phyloP scores from a whole-genome alignment of 1,140 invertebrate species.

The Penaeus vannamei region DNA sequence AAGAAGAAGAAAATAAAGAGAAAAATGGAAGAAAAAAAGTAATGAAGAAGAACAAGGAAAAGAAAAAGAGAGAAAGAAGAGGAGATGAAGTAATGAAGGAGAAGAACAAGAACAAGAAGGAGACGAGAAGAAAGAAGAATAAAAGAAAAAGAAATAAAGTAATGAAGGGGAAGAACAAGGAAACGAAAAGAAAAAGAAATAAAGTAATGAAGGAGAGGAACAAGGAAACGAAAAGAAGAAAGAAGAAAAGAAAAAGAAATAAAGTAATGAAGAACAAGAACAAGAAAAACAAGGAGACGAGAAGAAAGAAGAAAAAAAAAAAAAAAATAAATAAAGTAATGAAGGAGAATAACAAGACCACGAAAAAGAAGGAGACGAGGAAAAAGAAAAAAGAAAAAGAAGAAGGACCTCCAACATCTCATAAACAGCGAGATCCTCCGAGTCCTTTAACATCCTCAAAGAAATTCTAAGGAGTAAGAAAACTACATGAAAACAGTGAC shows the following conservation, averaged over 20 bases:
- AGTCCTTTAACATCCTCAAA: too few species aligned
- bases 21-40: neutral
- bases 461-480: too few species aligned
- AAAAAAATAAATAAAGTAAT: neutral
- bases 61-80: neutral
- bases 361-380: neutral
- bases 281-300: neutral
- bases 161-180: too few species aligned
- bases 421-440: too few species aligned
- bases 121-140: too few species aligned
- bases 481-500: too few species aligned
- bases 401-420: too few species aligned
- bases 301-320: too few species aligned
- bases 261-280: neutral
- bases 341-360: neutral
- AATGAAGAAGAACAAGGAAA: neutral
- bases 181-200: neutral
- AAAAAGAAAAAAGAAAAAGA: too few species aligned
- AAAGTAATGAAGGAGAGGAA: neutral
- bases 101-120: neutral
- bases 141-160: too few species aligned
- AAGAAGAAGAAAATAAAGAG: too few species aligned
- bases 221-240: too few species aligned
- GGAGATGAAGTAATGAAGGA: neutral
- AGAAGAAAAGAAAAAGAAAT: neutral